Conservation (phyloP, 2,888 invertebrate species). For the Nesidiocoris tenuis region DNA sequence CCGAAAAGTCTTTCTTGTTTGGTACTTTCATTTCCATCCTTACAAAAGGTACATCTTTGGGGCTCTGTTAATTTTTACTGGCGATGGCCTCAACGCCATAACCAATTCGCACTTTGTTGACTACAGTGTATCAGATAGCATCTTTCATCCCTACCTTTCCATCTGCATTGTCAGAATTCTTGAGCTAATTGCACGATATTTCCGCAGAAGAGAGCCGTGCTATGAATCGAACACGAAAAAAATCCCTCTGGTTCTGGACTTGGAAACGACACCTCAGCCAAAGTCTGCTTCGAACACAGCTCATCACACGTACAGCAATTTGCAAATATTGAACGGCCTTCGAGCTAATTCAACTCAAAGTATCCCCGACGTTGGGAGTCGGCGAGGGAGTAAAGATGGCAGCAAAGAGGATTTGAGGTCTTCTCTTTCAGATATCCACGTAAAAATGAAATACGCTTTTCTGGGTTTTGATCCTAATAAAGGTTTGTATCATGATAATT, state of each 20-base stretch:
- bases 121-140: too few species aligned
- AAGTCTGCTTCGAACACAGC: neutral
- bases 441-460: constrained; percentile 46
- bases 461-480: constrained; percentile 48
- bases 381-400: neutral
- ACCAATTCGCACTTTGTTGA: too few species aligned
- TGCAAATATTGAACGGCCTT: constrained; percentile 23
- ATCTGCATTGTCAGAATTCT: too few species aligned
- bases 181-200: too few species aligned
- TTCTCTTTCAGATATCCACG: constrained; percentile 16
- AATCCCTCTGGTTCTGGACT: constrained; percentile 42
- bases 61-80: too few species aligned
- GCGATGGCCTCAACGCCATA: too few species aligned
- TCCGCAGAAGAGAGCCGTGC: constrained; percentile 50
- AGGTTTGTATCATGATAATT: constrained; percentile 32
- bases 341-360: neutral
- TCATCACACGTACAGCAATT: constrained; percentile 39
- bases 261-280: constrained; percentile 13
- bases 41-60: too few species aligned
- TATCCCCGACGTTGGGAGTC: constrained; percentile 1
- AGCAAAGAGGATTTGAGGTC: constrained; percentile 29
- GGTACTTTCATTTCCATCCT: too few species aligned
- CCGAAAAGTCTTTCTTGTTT: too few species aligned
- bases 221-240: constrained; percentile 29
- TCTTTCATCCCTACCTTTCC: too few species aligned